Evolutionary conservation across 2,888 invertebrate species (phyloP), one percentile per base, ranked within the genome.

Genomic region (Xanthia icteritia): DNA sequence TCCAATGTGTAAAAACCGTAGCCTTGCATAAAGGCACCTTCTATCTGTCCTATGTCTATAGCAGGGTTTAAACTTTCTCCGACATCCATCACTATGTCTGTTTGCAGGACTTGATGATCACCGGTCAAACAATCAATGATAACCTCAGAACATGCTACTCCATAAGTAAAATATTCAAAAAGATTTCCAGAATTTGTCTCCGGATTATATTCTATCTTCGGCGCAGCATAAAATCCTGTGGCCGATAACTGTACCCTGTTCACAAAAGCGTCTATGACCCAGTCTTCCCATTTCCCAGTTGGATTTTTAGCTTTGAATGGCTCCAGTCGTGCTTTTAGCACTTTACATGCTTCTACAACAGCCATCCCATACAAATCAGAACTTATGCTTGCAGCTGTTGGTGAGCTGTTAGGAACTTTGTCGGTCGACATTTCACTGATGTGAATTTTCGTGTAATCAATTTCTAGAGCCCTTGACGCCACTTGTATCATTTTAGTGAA

Each of bases 401-500:
- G 97, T 13, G 98, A 97, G 63, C 98, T 97, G 91, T 98, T 98
- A 6, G 98, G 98, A 17, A 98, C 98, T 96, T 98, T 98, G 90
- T 98, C 98, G 0, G 98, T 98, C 5, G 98, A 94, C 81, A 98
- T 98, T 94, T 98, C 98, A 74, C 97, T 97, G 54, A 98, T 97
- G 89, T 98, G 97, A 87, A 98, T 98, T 92, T 97, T 97, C 0
- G 95, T 94, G 2, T 97, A 93, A 27, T 97, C 97, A 51, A 98
- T 97, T 82, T 97, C 97, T 56, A 98, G 92, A 17, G 96, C 97
- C 89, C 97, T 97, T 79, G 98, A 98, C 0, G 98, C 98, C 0
- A 98, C 97, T 97, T 99, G 99, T 79, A 98, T 97, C 98, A 99
- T 98, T 97, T 99, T 99, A 0, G 98, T 99, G 91, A 98, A 98